phyloP scores from a whole-genome alignment of 23 tunicate genomes.

The Styela plicata region DNA sequence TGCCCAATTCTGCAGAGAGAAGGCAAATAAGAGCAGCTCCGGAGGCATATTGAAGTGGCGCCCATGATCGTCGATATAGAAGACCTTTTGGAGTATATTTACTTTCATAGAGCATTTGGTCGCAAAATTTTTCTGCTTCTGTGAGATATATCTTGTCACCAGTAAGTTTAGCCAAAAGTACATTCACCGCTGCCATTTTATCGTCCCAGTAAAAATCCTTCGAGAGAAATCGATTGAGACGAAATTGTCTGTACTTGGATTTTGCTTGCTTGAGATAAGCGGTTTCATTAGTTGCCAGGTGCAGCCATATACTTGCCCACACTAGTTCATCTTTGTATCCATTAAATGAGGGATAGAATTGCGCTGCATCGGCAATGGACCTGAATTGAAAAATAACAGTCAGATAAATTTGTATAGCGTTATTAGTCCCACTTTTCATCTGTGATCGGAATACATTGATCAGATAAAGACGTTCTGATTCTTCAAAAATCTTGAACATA shows the following conservation, averaged over 20 bases:
- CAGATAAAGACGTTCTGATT: too few relatives aligned
- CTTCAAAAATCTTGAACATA: too few relatives aligned
- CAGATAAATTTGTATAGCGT: not conserved
- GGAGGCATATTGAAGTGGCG: slow-evolving; percentile 77
- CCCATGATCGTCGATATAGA: slow-evolving; percentile 55
- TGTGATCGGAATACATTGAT: not conserved
- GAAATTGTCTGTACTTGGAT: slow-evolving; percentile 31
- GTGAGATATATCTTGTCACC: slow-evolving; percentile 26
- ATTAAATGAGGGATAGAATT: slow-evolving; percentile 61
- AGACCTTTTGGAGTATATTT: slow-evolving; percentile 76
- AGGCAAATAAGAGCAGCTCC: slow-evolving; percentile 80
- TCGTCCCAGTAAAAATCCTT: slow-evolving; percentile 85
- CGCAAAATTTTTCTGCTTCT: slow-evolving; percentile 58
- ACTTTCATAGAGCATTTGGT: slow-evolving; percentile 42
- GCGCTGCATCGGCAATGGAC: slow-evolving; percentile 67
- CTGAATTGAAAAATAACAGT: slow-evolving; percentile 33
- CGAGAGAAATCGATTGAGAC: not conserved
- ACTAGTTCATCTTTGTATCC: slow-evolving; percentile 93
- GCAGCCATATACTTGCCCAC: slow-evolving; percentile 90
- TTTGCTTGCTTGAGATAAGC: slow-evolving; percentile 44
- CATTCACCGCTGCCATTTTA: slow-evolving; percentile 76
- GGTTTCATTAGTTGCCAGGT: slow-evolving; percentile 61
- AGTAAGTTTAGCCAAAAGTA: slow-evolving; percentile 69
- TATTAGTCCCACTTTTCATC: not conserved
- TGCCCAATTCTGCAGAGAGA: slow-evolving; percentile 66